Percentiles rank a stretch among this genome's conserved stretches.
phyloP scores from a whole-genome alignment of 2,888 invertebrate species.

The Acrocyrtus sp. region DNA sequence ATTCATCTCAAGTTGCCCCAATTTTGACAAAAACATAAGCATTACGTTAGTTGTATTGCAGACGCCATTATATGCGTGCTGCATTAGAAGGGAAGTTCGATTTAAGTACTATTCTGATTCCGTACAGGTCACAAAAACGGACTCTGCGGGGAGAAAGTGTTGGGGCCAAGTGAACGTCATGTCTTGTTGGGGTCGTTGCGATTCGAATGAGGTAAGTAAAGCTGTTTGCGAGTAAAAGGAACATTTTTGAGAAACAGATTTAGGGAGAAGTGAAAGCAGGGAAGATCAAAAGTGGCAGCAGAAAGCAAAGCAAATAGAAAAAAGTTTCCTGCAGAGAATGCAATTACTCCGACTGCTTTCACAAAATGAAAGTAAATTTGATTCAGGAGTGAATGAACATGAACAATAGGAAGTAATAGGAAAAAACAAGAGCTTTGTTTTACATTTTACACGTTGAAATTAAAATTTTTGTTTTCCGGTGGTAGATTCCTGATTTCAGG shows the following conservation, averaged over 20 bases:
- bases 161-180: constrained; percentile 80
- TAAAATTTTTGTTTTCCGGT: neutral
- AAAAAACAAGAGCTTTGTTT: neutral
- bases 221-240: no score
- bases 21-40: neutral
- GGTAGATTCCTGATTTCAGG: constrained; percentile 84
- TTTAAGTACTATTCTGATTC: neutral
- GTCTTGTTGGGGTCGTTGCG: constrained; percentile 85
- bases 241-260: neutral
- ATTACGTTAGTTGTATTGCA: neutral
- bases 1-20: constrained; percentile 2
- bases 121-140: constrained; percentile 68
- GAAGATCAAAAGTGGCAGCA: no score
- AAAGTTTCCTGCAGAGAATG: neutral
- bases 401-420: neutral
- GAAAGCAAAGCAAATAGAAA: no score
- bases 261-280: no score
- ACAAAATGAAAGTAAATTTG: neutral
- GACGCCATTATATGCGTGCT: no score
- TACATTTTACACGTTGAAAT: neutral
- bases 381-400: neutral
- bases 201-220: constrained; percentile 80
- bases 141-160: constrained; percentile 75
- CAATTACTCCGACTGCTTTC: no score
- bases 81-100: neutral